phyloP scores from a whole-genome alignment of 2,113 vertebrate species.

The Silurus meridionalis region DNA sequence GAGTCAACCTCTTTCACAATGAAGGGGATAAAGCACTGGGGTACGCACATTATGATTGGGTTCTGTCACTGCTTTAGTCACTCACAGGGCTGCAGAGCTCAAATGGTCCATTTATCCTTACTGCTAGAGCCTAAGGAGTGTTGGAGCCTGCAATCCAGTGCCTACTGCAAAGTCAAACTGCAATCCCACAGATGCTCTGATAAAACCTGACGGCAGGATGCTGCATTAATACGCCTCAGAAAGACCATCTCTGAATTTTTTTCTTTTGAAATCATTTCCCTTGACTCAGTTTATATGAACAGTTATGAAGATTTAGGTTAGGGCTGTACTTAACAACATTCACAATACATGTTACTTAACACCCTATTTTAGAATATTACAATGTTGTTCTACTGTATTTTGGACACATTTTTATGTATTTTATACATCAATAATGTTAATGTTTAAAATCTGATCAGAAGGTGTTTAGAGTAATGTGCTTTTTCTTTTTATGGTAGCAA shows the following conservation, averaged over 20 bases:
- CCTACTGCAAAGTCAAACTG: slow-evolving; percentile 17
- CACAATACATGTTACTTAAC: neutral
- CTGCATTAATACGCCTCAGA: neutral
- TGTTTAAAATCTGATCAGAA: neutral
- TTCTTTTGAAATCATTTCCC: neutral
- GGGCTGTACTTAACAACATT: neutral
- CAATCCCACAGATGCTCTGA: slow-evolving; percentile 9
- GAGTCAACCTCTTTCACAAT: slow-evolving; percentile 26
- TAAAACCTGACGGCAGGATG: neutral
- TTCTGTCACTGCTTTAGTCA: slow-evolving; percentile 39
- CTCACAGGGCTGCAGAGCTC: slow-evolving; percentile 12
- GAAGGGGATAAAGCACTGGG: neutral
- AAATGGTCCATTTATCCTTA: slow-evolving; percentile 34
- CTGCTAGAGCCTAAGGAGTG: neutral
- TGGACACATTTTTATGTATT: neutral
- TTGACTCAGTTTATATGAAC: neutral
- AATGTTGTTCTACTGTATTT: neutral
- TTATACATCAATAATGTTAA: neutral
- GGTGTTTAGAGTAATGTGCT: neutral
- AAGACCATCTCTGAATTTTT: neutral
- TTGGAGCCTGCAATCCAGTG: neutral
- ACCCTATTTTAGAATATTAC: neutral
- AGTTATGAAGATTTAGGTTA: neutral
- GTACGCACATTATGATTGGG: slow-evolving; percentile 17
- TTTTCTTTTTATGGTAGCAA: neutral